Conservation (phyloP, 2,797 vertebrate genomes). For the Benthosema pterotum region DNA sequence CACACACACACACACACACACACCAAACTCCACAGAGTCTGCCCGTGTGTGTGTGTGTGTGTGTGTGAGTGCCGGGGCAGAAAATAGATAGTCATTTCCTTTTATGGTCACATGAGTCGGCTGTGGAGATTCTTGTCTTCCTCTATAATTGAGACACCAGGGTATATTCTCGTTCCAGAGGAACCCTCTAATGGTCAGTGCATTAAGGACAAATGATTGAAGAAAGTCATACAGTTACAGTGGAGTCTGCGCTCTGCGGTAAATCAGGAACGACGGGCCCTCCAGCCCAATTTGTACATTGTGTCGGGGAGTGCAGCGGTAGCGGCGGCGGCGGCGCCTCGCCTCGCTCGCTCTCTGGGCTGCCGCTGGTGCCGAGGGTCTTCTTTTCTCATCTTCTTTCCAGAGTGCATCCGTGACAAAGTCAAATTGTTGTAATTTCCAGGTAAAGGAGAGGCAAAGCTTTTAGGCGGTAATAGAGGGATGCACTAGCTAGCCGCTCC, state of each 20-base stretch:
- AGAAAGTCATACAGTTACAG: slow-evolving; percentile 74
- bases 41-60: no score
- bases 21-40: background rate
- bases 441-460: slow-evolving; percentile 55
- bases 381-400: slow-evolving; percentile 49
- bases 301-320: slow-evolving; percentile 48
- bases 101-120: slow-evolving; percentile 66
- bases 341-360: no score
- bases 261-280: slow-evolving; percentile 72
- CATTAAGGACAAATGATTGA: slow-evolving; percentile 79
- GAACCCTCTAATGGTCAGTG: slow-evolving; percentile 74
- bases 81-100: slow-evolving; percentile 75
- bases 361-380: slow-evolving; percentile 48
- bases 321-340: slow-evolving; percentile 16
- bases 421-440: slow-evolving; percentile 73
- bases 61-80: slow-evolving; percentile 67
- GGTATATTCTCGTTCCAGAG: slow-evolving; percentile 76
- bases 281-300: slow-evolving; percentile 70
- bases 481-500: no score
- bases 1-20: no score
- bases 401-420: slow-evolving; percentile 60
- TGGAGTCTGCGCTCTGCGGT: slow-evolving; percentile 54
- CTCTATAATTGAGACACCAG: slow-evolving; percentile 80
- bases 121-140: slow-evolving; percentile 60
- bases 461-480: slow-evolving; percentile 60